Evolutionary conservation across 2,797 vertebrate genomes (phyloP).

Genomic region (Botia kubotai): DNA sequence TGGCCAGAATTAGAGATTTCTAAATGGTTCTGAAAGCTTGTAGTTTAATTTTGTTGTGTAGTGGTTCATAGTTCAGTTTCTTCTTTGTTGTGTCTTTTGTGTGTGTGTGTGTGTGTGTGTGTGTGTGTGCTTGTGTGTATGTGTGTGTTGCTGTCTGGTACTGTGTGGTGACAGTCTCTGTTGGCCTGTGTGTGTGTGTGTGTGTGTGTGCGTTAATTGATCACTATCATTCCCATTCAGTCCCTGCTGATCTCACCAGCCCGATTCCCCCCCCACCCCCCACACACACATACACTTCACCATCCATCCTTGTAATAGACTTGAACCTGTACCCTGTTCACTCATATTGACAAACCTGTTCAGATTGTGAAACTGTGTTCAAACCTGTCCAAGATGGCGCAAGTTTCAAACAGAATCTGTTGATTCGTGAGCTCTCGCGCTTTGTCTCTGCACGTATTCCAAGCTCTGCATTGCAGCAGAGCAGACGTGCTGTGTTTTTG

Average conservation of each 20-base stretch:
- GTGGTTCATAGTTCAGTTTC: constrained; percentile 13
- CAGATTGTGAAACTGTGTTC: too few species aligned
- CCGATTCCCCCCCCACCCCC: too few species aligned
- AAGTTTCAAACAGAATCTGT: constrained; percentile 16
- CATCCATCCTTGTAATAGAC: constrained; percentile 73
- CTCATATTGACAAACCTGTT: not conserved
- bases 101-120: not conserved
- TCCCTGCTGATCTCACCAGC: constrained; percentile 81
- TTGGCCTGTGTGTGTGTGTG: constrained; percentile 41
- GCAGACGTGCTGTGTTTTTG: constrained; percentile 69
- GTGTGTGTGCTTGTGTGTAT: too few species aligned
- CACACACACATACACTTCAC: constrained; percentile 60
- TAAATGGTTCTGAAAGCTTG: not conserved
- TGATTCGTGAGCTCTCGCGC: constrained; percentile 2
- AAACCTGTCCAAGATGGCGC: not conserved
- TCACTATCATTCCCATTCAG: constrained; percentile 85
- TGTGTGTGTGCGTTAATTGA: constrained; percentile 85
- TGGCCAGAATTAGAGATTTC: constrained; percentile 1
- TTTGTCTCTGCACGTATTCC: constrained; percentile 1
- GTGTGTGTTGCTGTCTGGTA: constrained; percentile 27
- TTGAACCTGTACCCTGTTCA: constrained; percentile 79
- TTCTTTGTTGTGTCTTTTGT: too few species aligned
- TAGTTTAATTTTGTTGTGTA: constrained; percentile 28
- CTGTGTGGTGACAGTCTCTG: constrained; percentile 54
- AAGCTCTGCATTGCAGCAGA: constrained; percentile 64